Evolutionary conservation across 2,888 invertebrate genomes (phyloP).

Genomic region (Augochlorella aurata): DNA sequence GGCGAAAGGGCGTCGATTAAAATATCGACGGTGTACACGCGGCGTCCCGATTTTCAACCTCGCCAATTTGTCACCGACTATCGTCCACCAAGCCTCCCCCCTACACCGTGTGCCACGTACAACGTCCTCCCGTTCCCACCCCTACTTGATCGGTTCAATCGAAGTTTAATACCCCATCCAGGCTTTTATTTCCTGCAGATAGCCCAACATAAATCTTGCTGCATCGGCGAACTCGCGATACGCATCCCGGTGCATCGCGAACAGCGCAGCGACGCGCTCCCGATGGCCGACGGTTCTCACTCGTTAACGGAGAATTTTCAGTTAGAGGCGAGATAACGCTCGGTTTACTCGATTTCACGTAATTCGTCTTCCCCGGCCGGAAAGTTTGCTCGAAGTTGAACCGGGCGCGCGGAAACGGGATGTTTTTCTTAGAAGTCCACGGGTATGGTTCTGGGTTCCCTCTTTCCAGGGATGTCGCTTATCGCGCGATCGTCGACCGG

Average conservation of each 20-base stretch:
- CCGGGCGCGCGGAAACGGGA: background rate
- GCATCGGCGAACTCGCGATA: conserved; percentile 47
- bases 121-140: background rate
- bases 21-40: conserved; percentile 7
- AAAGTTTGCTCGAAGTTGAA: background rate
- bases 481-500: conserved; percentile 15
- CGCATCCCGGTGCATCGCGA: background rate
- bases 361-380: background rate
- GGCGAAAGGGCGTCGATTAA: background rate
- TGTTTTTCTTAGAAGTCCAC: background rate
- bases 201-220: conserved; percentile 56
- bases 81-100: conserved; percentile 34
- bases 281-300: background rate
- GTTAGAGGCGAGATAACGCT: conserved; percentile 8
- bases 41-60: conserved; percentile 40
- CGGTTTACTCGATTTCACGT: background rate
- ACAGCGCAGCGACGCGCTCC: background rate
- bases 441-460: background rate
- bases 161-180: conserved; percentile 54
- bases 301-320: conserved; percentile 35
- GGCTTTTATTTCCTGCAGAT: conserved; percentile 57
- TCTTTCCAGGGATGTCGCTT: conserved; percentile 10
- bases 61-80: conserved; percentile 53
- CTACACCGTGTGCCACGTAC: background rate
- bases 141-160: conserved; percentile 58